These are phyloP conservation scores for Drosophila antonietae DNA, from an alignment of 2,888 invertebrate genomes.

Conservation along the genomic window DNA sequence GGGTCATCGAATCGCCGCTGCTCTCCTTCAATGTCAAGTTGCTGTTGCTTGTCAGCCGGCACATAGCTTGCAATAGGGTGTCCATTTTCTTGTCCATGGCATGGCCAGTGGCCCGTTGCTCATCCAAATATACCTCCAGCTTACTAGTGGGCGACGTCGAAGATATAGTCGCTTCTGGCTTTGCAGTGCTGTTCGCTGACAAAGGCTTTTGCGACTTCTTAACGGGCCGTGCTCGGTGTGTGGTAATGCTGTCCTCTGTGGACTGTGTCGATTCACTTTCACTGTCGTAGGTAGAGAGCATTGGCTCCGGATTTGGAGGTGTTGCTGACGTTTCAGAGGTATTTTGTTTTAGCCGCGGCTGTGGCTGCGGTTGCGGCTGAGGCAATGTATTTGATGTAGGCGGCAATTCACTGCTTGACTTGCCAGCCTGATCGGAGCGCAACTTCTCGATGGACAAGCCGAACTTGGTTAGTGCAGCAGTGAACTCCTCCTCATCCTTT, in stretches of 20 bases:
- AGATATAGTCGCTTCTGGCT: neutral
- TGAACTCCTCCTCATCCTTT: constrained; percentile 54
- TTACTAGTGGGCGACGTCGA: neutral
- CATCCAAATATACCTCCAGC: constrained; percentile 34
- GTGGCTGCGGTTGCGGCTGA: neutral
- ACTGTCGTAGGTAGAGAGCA: constrained; percentile 13
- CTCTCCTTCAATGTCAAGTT: neutral
- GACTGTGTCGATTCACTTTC: constrained; percentile 37
- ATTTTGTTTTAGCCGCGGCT: neutral
- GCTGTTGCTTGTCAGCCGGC: constrained; percentile 19
- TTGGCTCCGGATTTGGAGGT: fast-evolving
- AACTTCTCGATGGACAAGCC: constrained; percentile 27
- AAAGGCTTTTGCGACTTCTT: neutral
- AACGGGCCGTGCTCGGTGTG: neutral
- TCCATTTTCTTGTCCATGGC: constrained; percentile 55
- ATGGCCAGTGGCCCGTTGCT: constrained; percentile 37
- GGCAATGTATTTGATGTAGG: neutral
- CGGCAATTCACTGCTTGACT: neutral
- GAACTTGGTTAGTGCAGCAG: constrained; percentile 2
- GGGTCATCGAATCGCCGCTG: neutral
- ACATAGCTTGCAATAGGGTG: constrained; percentile 39
- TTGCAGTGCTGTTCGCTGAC: constrained; percentile 2
- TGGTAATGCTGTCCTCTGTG: constrained; percentile 16
- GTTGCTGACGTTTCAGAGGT: neutral
- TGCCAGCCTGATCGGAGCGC: neutral